Percentiles rank a stretch among this genome's conserved stretches.
phyloP scores from a whole-genome alignment of 92 coral and sea anemone species.

The Phenganax subtilis region DNA sequence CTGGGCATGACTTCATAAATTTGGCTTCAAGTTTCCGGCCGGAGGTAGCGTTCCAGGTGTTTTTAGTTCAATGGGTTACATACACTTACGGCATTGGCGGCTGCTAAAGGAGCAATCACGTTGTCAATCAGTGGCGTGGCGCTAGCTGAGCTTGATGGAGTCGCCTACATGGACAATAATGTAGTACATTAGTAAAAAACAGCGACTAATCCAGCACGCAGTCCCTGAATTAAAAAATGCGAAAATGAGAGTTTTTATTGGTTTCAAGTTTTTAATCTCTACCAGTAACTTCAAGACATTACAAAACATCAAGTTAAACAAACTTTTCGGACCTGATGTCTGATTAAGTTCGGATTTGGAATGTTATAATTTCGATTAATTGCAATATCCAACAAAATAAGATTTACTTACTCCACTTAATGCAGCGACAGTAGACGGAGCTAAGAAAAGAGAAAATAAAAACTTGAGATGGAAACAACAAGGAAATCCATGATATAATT shows the following conservation, averaged over 20 bases:
- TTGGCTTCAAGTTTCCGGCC: too few relatives aligned
- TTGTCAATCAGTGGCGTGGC: constrained; percentile 96
- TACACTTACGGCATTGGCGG: constrained; percentile 84
- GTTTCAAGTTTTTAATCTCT: too few relatives aligned
- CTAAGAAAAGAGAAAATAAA: constrained; percentile 3
- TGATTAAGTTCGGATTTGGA: neutral
- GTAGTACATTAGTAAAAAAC: neutral
- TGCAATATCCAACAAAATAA: neutral
- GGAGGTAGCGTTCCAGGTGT: too few relatives aligned
- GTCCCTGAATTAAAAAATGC: too few relatives aligned
- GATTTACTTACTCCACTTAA: constrained; percentile 25
- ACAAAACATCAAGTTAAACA: too few relatives aligned
- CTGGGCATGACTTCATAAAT: too few relatives aligned
- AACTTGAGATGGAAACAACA: neutral
- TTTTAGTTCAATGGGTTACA: neutral
- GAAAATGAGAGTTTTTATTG: too few relatives aligned
- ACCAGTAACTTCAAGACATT: too few relatives aligned
- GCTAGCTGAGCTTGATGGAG: constrained; percentile 58
- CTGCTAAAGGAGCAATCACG: constrained; percentile 89
- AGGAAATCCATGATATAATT: too few relatives aligned
- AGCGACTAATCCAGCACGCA: neutral
- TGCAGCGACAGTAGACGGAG: constrained; percentile 29
- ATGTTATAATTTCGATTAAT: neutral
- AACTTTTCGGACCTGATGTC: neutral
- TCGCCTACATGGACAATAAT: constrained; percentile 17